Conservation (phyloP, 2,797 vertebrate genomes). For the Thunnus albacares region DNA sequence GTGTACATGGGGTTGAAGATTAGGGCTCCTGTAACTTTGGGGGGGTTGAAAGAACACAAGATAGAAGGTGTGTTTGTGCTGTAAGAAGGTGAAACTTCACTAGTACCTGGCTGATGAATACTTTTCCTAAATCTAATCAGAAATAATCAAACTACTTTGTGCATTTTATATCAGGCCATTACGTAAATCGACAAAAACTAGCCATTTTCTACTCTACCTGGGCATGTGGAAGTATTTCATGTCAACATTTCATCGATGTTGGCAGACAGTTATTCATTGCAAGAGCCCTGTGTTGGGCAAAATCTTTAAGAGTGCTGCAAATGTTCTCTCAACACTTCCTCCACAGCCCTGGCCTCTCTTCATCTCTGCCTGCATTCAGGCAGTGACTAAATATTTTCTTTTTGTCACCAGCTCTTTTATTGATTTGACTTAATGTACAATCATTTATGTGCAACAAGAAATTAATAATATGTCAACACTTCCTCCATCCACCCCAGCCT, state of each 20-base stretch:
- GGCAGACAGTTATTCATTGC: constrained; percentile 32
- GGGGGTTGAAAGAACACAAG: constrained; percentile 4
- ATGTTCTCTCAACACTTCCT: constrained; percentile 11
- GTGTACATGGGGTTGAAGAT: constrained; percentile 52
- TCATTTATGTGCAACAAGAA: constrained; percentile 47
- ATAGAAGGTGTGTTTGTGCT: not conserved
- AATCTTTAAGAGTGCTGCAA: constrained; percentile 10
- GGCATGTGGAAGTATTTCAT: constrained; percentile 31
- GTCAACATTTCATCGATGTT: constrained; percentile 32
- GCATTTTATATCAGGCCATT: constrained; percentile 7
- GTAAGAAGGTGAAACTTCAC: too few relatives aligned
- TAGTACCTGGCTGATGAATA: too few relatives aligned
- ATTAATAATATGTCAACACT: constrained; percentile 66
- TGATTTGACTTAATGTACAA: constrained; percentile 44
- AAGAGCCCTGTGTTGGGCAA: not conserved
- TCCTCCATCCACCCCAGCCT: constrained; percentile 52
- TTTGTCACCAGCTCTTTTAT: constrained; percentile 34
- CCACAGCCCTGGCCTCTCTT: not conserved
- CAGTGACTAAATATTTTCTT: constrained; percentile 19
- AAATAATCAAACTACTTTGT: not conserved
- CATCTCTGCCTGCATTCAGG: constrained; percentile 12
- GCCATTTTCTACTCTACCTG: not conserved
- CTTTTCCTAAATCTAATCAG: constrained; percentile 1
- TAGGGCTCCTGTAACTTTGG: constrained; percentile 29
- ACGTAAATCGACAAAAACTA: not conserved